Percentiles rank a stretch among this genome's conserved stretches.
Conservation (phyloP, 2,113 vertebrate genomes). For the Pionites leucogaster region DNA sequence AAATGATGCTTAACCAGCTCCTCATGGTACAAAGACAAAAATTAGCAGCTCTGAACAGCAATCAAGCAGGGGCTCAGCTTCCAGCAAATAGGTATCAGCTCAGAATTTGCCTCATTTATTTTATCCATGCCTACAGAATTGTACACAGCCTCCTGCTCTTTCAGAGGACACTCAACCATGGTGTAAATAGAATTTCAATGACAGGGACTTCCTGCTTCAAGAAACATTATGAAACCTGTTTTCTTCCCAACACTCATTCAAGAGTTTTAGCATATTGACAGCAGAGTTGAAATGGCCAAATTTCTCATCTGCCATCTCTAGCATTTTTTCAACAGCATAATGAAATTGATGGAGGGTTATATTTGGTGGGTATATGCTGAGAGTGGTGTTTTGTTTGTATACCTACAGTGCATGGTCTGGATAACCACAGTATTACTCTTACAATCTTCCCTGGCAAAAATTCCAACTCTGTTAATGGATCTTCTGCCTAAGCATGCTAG, state of each 20-base stretch:
- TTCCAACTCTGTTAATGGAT: background rate
- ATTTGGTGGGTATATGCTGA: background rate
- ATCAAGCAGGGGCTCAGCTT: background rate
- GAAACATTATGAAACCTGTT: background rate
- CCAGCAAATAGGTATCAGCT: background rate
- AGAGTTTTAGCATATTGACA: constrained; percentile 17
- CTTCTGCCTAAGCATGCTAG: background rate
- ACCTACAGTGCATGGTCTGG: background rate
- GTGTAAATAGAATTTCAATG: background rate
- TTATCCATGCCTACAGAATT: background rate
- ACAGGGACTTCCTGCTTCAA: background rate
- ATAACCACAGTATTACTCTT: background rate
- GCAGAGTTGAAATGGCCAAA: background rate
- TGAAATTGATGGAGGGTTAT: background rate
- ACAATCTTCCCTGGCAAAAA: background rate
- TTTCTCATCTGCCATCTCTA: background rate
- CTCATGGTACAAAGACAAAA: accelerated
- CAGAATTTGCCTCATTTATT: accelerated
- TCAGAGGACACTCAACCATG: background rate
- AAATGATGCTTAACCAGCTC: background rate
- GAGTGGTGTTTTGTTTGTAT: background rate
- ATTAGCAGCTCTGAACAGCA: background rate
- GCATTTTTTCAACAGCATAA: background rate
- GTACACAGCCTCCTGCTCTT: background rate
- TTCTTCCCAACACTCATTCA: background rate